Evolutionary conservation across 2,113 vertebrate species (phyloP).

Genomic region (Engraulis encrasicolus): DNA sequence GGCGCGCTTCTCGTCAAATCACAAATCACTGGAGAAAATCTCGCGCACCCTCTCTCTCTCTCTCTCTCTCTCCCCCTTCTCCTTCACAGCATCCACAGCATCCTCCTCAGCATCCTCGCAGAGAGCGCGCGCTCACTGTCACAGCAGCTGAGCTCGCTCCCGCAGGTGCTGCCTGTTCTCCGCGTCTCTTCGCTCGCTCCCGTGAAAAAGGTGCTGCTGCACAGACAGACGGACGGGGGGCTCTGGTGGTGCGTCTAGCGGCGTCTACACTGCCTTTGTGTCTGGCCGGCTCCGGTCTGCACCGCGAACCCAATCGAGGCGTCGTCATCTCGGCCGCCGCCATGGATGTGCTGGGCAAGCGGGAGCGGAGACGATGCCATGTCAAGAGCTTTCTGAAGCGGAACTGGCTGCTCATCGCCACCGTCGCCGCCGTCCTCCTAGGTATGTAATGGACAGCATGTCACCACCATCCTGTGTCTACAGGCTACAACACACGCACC

Average conservation of each 20-base stretch:
- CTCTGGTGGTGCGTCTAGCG: not conserved
- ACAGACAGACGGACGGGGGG: not conserved
- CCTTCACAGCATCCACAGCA: slow-evolving; percentile 60
- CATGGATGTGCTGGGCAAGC: slow-evolving; percentile 78
- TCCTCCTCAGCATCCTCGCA: slow-evolving; percentile 52
- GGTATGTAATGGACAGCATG: slow-evolving; percentile 74
- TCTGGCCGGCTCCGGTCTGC: not conserved
- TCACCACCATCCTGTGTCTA: not conserved
- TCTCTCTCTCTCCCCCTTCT: slow-evolving; percentile 7
- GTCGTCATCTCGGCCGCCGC: slow-evolving; percentile 34
- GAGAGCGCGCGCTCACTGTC: slow-evolving; percentile 34
- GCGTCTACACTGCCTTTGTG: not conserved
- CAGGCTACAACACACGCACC: not conserved
- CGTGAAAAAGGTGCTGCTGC: not conserved
- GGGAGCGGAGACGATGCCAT: slow-evolving; percentile 68
- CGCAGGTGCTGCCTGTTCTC: slow-evolving; percentile 4
- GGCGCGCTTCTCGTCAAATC: not conserved
- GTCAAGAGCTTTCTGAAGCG: slow-evolving; percentile 78
- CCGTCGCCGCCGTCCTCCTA: slow-evolving; percentile 83
- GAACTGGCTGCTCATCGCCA: slow-evolving; percentile 90
- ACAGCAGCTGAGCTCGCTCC: too few species aligned
- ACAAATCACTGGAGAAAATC: not conserved
- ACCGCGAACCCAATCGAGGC: too few species aligned
- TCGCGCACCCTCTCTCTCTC: slow-evolving; percentile 16
- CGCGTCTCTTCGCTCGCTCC: slow-evolving; percentile 16